These are phyloP conservation scores for Haplochromis burtoni DNA, from an alignment of 2,113 vertebrate genomes.

Conservation along the genomic window DNA sequence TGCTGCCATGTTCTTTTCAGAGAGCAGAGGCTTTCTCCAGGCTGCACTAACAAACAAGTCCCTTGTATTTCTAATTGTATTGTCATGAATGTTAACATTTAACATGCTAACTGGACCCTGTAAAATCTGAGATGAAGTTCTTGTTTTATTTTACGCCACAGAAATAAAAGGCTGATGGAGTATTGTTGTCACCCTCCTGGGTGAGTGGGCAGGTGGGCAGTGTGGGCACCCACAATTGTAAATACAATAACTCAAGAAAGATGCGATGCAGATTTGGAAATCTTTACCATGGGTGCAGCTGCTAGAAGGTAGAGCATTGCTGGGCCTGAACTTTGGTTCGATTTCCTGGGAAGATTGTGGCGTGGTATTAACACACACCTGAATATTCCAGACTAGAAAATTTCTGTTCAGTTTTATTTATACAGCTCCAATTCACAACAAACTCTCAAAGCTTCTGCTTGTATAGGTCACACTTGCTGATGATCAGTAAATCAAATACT, in stretches of 20 bases:
- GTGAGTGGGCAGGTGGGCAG: neutral
- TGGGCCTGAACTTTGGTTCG: neutral
- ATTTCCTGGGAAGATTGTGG: neutral
- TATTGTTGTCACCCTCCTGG: neutral
- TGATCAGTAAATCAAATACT: neutral
- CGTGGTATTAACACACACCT: neutral
- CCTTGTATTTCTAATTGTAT: neutral
- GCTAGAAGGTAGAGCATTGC: neutral
- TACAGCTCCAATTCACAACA: neutral
- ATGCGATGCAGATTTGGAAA: neutral
- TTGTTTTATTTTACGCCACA: neutral
- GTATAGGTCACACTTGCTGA: neutral
- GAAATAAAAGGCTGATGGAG: neutral
- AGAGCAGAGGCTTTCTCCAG: neutral
- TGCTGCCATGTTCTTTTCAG: neutral
- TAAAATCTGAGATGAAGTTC: neutral
- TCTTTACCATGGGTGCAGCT: neutral
- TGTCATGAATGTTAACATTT: neutral
- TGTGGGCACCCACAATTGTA: neutral
- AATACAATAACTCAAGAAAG: neutral
- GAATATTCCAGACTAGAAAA: neutral
- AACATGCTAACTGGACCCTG: neutral
- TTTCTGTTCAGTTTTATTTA: neutral
- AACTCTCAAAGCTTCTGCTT: neutral
- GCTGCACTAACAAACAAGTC: neutral